phyloP scores from a whole-genome alignment of 2,888 invertebrate genomes.

The Drosophila mimetica region DNA sequence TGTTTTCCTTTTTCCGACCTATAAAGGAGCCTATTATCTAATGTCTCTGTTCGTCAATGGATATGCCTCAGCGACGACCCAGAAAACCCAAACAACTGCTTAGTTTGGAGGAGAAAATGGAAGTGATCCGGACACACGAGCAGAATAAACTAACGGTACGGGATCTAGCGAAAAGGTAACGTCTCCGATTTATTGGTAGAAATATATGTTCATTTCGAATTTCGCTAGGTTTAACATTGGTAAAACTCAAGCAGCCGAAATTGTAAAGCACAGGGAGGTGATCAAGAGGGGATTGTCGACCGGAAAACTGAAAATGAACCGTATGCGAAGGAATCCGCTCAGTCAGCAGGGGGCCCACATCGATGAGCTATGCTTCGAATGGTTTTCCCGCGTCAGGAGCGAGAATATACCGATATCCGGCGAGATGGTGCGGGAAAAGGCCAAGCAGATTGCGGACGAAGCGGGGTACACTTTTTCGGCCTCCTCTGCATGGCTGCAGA shows the following conservation, averaged over 20 bases:
- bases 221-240: conserved; percentile 24
- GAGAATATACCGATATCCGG: conserved; percentile 10
- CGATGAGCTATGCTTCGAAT: conserved; percentile 23
- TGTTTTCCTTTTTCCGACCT: neutral
- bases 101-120: conserved; percentile 21
- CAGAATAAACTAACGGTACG: conserved; percentile 26
- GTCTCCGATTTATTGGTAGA: too few species aligned
- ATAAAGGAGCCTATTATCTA: neutral
- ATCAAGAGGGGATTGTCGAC: conserved; percentile 4
- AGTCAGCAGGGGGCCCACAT: conserved; percentile 25
- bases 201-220: neutral
- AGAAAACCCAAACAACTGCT: conserved; percentile 6
- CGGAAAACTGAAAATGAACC: conserved; percentile 18
- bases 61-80: conserved; percentile 4
- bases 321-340: conserved; percentile 17
- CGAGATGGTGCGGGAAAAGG: conserved; percentile 24
- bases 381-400: conserved; percentile 12
- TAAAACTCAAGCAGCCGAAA: conserved; percentile 27
- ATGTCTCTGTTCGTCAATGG: too few species aligned
- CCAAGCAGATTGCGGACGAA: conserved; percentile 16
- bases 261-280: conserved; percentile 18
- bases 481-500: conserved; percentile 26
- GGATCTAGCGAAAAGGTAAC: conserved; percentile 25
- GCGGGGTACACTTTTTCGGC: conserved; percentile 17
- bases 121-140: conserved; percentile 21